Base-by-base conservation (phyloP, 2,888 invertebrate genomes). In the Zelleria hepariella region DNA sequence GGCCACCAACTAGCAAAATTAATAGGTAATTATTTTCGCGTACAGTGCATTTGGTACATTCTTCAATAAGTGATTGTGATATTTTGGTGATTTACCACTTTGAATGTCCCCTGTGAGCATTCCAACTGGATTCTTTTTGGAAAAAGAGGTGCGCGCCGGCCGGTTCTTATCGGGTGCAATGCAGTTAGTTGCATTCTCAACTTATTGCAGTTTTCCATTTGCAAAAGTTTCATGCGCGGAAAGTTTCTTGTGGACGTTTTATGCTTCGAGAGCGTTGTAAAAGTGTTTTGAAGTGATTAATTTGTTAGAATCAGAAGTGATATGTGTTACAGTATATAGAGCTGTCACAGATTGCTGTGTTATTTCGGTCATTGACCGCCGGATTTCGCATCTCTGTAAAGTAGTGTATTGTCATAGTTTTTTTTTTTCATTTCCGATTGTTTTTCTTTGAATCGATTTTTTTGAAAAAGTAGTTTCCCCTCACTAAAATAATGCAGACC, bases 1-100 rank as follows among this genome's bases (percentile, higher is more conserved):
- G 89, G 89, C 85, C 87, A 87, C 85, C 88, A 87, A 86, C 84
- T 89, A 89, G 86, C 87, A 88, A 90, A 90, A 90, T 89, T 90
- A 83, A 86, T 89, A 90, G 90, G 90, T 90, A 90, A 90, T 88
- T 86, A 87, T 89, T 83, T 82, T 80, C 77, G 82, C 80, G 82
- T 78, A 78, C 81, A 85, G 86, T 87, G 86, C 72, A 78, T 73
- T 69, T 74, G 73, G 72, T 70, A 68, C 70, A 74, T 74, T 78
- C 74, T 72, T 74, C 64, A 66, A 71, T 68, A 71, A 81, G 86
- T 86, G 85, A 71, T 75, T 73, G 73, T 81, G 86, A 42, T 80
- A 76, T 70, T 71, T 71, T 73, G 79, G 86, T 86, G 85, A 70
- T 77, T 75, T 73, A 62, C 69, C 74, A 68, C 69, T 74, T 76